Evolutionary conservation across 1,140 invertebrate species (phyloP).

Genomic region (Sesamia nonagrioides): DNA sequence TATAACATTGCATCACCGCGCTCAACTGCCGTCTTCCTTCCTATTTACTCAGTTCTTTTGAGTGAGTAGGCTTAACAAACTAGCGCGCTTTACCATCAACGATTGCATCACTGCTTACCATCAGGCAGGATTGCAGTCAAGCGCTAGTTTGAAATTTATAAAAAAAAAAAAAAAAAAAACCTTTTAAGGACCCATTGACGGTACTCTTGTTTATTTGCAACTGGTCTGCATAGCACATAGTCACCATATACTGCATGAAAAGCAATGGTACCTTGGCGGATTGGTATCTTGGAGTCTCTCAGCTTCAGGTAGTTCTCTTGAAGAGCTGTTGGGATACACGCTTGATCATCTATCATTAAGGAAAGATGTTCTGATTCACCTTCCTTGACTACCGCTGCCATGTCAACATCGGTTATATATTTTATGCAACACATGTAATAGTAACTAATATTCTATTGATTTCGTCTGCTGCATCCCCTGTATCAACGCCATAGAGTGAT

Average conservation of each 20-base stretch:
- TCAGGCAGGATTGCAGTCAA: too few relatives aligned
- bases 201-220: not conserved
- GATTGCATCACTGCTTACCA: too few relatives aligned
- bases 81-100: too few relatives aligned
- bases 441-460: not conserved
- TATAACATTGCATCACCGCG: too few relatives aligned
- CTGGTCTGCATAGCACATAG: not conserved
- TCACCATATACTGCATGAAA: not conserved
- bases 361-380: not conserved
- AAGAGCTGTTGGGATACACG: not conserved
- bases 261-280: not conserved
- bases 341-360: not conserved
- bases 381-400: not conserved
- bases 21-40: too few relatives aligned
- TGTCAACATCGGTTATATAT: not conserved
- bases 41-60: too few relatives aligned
- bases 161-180: too few relatives aligned
- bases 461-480: not conserved
- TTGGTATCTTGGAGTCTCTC: not conserved
- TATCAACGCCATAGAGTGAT: not conserved
- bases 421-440: not conserved
- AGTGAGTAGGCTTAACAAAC: too few relatives aligned
- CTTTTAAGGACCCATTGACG: too few relatives aligned
- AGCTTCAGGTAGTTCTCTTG: not conserved
- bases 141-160: too few relatives aligned